Evolutionary conservation across 2,888 invertebrate genomes (phyloP).

Genomic region (Dasysyrphus tricinctus): DNA sequence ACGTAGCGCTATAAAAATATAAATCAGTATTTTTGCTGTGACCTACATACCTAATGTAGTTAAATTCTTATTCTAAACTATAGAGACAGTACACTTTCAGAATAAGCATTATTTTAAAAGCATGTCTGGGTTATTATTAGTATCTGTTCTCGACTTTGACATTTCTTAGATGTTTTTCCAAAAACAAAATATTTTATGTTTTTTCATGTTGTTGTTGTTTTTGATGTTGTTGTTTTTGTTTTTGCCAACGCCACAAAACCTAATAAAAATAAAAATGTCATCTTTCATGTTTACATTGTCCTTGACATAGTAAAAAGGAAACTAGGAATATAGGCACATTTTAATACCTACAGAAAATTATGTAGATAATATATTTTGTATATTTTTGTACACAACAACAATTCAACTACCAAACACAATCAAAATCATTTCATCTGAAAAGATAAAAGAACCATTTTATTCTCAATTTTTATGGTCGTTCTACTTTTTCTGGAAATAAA

Average conservation of each 20-base stretch:
- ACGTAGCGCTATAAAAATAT: too few species aligned
- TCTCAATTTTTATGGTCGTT: constrained; percentile 26
- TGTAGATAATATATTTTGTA: too few species aligned
- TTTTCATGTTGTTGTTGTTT: too few species aligned
- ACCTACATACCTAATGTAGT: too few species aligned
- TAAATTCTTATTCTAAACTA: too few species aligned
- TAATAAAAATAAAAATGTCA: constrained; percentile 26
- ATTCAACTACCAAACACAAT: constrained; percentile 24
- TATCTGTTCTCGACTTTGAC: background rate
- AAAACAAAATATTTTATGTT: too few species aligned
- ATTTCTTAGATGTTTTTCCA: background rate
- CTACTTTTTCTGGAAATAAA: constrained; percentile 16
- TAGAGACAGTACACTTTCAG: too few species aligned
- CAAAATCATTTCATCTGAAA: constrained; percentile 23
- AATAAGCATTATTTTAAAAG: too few species aligned
- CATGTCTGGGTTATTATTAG: too few species aligned
- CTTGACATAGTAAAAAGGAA: constrained; percentile 25
- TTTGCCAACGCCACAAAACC: background rate
- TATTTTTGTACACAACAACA: background rate
- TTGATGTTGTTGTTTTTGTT: too few species aligned
- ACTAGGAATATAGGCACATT: background rate
- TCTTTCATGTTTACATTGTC: constrained; percentile 27
- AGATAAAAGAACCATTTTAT: constrained; percentile 37
- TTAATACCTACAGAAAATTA: background rate
- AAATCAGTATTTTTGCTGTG: too few species aligned